Evolutionary conservation across 1,140 invertebrate genomes (phyloP).

Genomic region (Stegodyphus dumicola): DNA sequence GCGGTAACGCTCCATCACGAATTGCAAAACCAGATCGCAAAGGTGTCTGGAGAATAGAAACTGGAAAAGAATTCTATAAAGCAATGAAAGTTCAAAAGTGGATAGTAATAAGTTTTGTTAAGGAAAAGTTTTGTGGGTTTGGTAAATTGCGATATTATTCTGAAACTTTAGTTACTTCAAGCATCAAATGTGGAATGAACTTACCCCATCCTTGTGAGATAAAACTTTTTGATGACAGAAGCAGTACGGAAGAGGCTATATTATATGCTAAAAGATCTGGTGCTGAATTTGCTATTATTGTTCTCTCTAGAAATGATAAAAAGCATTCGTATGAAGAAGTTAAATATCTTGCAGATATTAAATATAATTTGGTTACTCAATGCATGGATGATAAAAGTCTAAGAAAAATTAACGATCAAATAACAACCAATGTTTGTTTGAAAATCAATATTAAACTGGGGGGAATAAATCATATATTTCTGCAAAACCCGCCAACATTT

Average conservation of each 20-base stretch:
- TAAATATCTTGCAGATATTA: constrained; percentile 81
- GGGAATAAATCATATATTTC: constrained; percentile 80
- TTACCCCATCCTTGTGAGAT: not conserved
- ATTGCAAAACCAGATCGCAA: constrained; percentile 15
- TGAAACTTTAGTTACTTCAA: not conserved
- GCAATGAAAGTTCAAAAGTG: constrained; percentile 8
- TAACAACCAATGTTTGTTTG: constrained; percentile 79
- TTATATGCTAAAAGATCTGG: constrained; percentile 1
- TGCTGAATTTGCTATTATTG: constrained; percentile 33
- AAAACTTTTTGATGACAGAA: not conserved
- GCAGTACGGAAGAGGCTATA: not conserved
- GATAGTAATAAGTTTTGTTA: constrained; percentile 38
- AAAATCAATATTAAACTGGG: constrained; percentile 89
- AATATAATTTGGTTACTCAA: constrained; percentile 82
- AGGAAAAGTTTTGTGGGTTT: not conserved
- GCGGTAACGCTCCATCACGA: not conserved
- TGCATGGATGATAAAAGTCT: constrained; percentile 75
- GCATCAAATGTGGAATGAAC: constrained; percentile 22
- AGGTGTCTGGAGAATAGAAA: constrained; percentile 52
- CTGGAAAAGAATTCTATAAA: constrained; percentile 26
- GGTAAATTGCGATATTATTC: not conserved
- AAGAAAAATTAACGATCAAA: constrained; percentile 67
- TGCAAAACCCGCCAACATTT: constrained; percentile 66
- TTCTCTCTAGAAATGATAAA: constrained; percentile 18
- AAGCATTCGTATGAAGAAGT: constrained; percentile 67